These are phyloP conservation scores for Hyposoter didymator DNA, from an alignment of 2,888 invertebrate genomes.

Conservation along the genomic window DNA sequence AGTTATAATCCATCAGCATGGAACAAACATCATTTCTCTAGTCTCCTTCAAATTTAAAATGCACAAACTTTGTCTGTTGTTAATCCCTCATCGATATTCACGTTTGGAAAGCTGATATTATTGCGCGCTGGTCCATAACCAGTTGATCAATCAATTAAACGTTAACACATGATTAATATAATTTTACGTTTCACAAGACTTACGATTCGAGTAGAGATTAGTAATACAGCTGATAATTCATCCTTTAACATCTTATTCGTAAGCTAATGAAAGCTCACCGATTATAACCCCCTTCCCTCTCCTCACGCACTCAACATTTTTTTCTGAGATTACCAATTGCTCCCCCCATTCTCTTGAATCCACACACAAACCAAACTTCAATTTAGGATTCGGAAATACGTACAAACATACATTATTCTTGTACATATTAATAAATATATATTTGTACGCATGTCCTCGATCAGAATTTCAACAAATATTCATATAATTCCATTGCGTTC, in stretches of 20 bases:
- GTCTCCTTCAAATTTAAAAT: not conserved
- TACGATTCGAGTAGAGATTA: constrained; percentile 64
- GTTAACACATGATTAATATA: constrained; percentile 65
- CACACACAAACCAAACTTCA: constrained; percentile 40
- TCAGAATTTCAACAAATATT: constrained; percentile 43
- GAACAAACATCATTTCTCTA: constrained; percentile 12
- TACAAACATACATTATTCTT: constrained; percentile 62
- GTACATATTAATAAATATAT: constrained; percentile 64
- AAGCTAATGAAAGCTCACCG: constrained; percentile 63
- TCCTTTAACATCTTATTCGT: constrained; percentile 46
- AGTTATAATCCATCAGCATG: constrained; percentile 1
- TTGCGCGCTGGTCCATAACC: constrained; percentile 50
- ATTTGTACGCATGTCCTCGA: constrained; percentile 68
- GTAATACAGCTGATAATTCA: constrained; percentile 64
- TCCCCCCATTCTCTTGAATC: constrained; percentile 54
- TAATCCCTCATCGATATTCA: constrained; percentile 29
- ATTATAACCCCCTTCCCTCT: constrained; percentile 18
- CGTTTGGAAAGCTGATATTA: constrained; percentile 47
- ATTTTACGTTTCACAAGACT: constrained; percentile 66
- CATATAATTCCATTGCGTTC: constrained; percentile 39
- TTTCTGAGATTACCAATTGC: constrained; percentile 54
- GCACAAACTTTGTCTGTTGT: constrained; percentile 32
- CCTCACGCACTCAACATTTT: constrained; percentile 34
- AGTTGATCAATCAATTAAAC: constrained; percentile 61
- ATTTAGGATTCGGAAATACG: constrained; percentile 34